phyloP scores from a whole-genome alignment of 2,888 invertebrate species.

The Scaptomyza flava region DNA sequence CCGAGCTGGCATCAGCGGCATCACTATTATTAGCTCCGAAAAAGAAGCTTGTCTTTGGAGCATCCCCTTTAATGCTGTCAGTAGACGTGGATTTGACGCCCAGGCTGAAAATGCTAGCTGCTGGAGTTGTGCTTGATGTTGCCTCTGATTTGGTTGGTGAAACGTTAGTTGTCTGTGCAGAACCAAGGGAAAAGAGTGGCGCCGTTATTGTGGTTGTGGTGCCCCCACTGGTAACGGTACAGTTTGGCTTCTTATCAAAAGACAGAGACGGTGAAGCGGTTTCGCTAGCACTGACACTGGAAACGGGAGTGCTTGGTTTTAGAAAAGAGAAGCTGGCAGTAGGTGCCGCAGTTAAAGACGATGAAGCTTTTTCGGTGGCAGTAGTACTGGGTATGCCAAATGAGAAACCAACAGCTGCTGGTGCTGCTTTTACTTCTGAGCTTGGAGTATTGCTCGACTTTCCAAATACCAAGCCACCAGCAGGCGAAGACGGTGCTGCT shows the following conservation, averaged over 20 bases:
- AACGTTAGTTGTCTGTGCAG: conserved; percentile 8
- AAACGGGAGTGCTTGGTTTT: conserved; percentile 21
- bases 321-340: conserved; percentile 18
- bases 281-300: conserved; percentile 26
- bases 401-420: conserved; percentile 1
- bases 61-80: neutral
- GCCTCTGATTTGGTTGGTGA: conserved; percentile 29
- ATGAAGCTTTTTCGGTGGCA: neutral
- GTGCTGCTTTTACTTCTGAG: neutral
- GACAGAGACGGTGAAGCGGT: conserved; percentile 12
- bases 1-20: neutral
- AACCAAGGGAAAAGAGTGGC: conserved; percentile 42
- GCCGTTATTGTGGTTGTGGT: conserved; percentile 35
- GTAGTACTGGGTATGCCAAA: conserved; percentile 6
- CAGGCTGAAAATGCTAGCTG: conserved; percentile 34
- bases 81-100: conserved; percentile 16
- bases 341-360: conserved; percentile 15
- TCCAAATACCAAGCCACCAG: conserved; percentile 17
- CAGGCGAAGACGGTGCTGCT: neutral
- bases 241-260: conserved; percentile 44
- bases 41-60: conserved; percentile 53
- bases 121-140: conserved; percentile 14
- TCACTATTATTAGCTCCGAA: conserved; percentile 31
- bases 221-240: conserved; percentile 55
- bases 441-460: conserved; percentile 10